These are phyloP conservation scores for Callinectes sapidus DNA, from an alignment of 2,888 invertebrate species.

Conservation along the genomic window DNA sequence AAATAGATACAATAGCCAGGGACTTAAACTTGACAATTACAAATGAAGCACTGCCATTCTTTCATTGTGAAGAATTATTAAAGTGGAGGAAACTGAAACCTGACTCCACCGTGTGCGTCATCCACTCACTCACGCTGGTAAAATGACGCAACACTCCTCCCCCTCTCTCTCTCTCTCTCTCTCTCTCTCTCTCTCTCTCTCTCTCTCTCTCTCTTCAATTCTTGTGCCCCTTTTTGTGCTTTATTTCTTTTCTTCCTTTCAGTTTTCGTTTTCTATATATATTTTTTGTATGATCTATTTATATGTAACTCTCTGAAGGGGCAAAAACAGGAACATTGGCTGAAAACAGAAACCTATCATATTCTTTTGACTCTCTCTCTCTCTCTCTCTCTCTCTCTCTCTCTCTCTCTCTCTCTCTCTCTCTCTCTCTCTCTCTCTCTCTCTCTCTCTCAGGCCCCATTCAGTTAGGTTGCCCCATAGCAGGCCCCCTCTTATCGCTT, in stretches of 20 bases:
- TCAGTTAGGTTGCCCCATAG: too few relatives aligned
- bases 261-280: too few relatives aligned
- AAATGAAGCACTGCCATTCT: not conserved
- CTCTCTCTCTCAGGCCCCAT: too few relatives aligned
- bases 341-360: too few relatives aligned
- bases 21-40: not conserved
- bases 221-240: too few relatives aligned
- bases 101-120: not conserved
- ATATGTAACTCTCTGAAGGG: too few relatives aligned
- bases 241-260: too few relatives aligned
- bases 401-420: not conserved
- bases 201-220: not conserved
- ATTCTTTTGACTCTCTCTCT: not conserved
- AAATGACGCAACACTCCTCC: not conserved
- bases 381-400: not conserved
- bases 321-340: too few relatives aligned
- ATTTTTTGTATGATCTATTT: too few relatives aligned
- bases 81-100: not conserved
- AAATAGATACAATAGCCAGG: not conserved
- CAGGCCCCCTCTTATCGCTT: too few relatives aligned
- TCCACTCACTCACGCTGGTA: not conserved
- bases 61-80: not conserved
- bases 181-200: not conserved
- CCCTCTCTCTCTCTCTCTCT: not conserved
- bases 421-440: not conserved